Base-by-base conservation (phyloP, 2,113 vertebrate genomes). In the Ochotona curzoniae region DNA sequence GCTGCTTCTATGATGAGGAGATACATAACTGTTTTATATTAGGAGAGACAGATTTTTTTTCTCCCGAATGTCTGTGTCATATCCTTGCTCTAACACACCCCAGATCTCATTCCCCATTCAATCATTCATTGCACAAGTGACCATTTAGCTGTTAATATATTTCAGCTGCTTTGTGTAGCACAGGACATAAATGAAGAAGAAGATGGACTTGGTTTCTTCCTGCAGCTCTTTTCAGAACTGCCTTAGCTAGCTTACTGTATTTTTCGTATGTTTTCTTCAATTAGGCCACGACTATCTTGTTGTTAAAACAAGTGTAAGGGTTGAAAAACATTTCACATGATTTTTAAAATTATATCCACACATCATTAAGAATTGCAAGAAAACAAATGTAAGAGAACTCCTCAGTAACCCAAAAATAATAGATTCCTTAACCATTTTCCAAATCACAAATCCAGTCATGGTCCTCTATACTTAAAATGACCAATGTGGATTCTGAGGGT, bases 1-100 rank as follows among this genome's bases (percentile, higher is more conserved):
- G 35, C 49, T 82, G 82, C 44, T 94, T 54, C 32, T 84, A 18
- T 2, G 84, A 26, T 69, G 25, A 87, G 93, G 61, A 91, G 49
- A 93, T 5, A 28, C 44, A 76, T 75, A 92, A 80, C 47, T 73
- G 9, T 63, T 95, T 87, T 79, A 88, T 95, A 63, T 89, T 87
- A 93, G 11, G 32, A 70, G 54, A 90, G 38, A 61, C 14, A 84
- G 28, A 67, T 88, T 75, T 73, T 91, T 92, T 89, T 79, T 13
- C 18, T 74, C 38, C 11, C 4, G 44, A 11, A 87, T 60, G 21
- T 89, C 75, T 96, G 30, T 63, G 26, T 38, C 32, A 60, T 76
- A 61, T 60, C 61, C 61, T 54, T 92, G 25, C 54, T 76, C 74
- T 75, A 35, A 90, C 94, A 80, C 20, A 71, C 28, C 28, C 28